Evolutionary conservation across 1,140 invertebrate genomes (phyloP), one percentile per base, ranked within the genome.

Genomic region (Scaptomyza hsui): DNA sequence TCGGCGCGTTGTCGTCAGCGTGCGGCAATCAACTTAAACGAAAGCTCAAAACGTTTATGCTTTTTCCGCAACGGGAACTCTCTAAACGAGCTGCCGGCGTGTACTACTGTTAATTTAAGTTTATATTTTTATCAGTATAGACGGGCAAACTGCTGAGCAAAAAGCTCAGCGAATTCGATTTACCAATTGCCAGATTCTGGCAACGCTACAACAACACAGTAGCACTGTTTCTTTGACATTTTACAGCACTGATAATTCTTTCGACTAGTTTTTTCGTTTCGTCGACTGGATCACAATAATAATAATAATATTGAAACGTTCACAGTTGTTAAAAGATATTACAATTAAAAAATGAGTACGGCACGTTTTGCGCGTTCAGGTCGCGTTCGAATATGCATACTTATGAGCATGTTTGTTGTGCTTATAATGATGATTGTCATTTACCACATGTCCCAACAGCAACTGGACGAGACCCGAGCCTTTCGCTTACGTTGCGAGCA

Each of bases 311-410:
- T 71, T 65, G 52, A 32, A 39, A 57, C 35, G 35, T 21, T 26
- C 16, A 10, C 12, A 3, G 13, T 6, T 7, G 19, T 10, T 15
- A 4, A 16, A 26, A 29, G 9, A 26, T 41, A 29, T 56, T 12
- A 10, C n/a, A n/a, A 26, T 41, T 26, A 15, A n/a, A 72, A 21
- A 45, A 92, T 93, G 92, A 92, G 91, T 73, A 85, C 92, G 47
- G 92, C 92, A 76, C 89, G 93, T 35, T 92, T 93, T 63, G 92
- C 92, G 49, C 91, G 93, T 35, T 92, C 92, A 29, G 92, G 92
- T 18, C 92, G 92, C 72, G 91, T 91, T 71, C 91, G 92, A 56
- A 90, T 93, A 49, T 91, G 93, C 63, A 67, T 93, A 26, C 90
- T 92, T 39, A 75, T 93, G 64, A 91, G 82, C 76, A 90, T 89